These are phyloP conservation scores for Fabriciana adippe DNA, from an alignment of 2,888 invertebrate genomes.

Conservation along the genomic window DNA sequence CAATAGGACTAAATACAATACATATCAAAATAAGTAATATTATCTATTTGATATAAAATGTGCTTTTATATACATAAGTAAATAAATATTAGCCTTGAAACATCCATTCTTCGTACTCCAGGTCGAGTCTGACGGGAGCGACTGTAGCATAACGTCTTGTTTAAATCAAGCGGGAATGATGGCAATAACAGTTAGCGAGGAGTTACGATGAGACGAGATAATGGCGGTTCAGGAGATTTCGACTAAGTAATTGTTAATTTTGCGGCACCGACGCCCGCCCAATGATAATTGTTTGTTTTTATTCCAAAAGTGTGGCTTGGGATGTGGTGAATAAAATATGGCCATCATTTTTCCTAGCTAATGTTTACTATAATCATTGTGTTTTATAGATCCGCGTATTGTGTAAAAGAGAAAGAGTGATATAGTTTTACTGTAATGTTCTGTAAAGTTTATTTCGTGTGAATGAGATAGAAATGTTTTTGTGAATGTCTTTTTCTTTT, in stretches of 20 bases:
- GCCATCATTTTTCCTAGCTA: constrained; percentile 9
- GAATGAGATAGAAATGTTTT: too few species aligned
- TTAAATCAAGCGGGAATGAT: constrained; percentile 77
- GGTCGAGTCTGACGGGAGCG: constrained; percentile 43
- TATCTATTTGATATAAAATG: too few species aligned
- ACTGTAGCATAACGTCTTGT: constrained; percentile 66
- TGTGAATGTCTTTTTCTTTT: too few species aligned
- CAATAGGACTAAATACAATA: too few species aligned
- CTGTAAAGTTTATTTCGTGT: too few species aligned
- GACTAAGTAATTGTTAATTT: constrained; percentile 77
- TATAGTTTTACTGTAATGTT: neutral
- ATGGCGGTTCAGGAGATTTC: constrained; percentile 67
- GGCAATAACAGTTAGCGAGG: constrained; percentile 74
- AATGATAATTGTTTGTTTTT: constrained; percentile 69
- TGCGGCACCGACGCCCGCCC: constrained; percentile 51
- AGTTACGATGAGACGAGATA: constrained; percentile 68
- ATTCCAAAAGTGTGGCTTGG: constrained; percentile 41
- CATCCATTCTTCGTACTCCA: constrained; percentile 26
- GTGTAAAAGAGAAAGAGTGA: neutral
- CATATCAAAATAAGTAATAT: too few species aligned
- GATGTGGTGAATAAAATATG: constrained; percentile 13
- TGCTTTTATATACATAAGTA: neutral
- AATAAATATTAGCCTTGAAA: neutral
- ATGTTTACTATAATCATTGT: constrained; percentile 1
- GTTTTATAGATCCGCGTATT: neutral